Evolutionary conservation across 2,797 vertebrate genomes (phyloP).

Genomic region (Erpetoichthys calabaricus): DNA sequence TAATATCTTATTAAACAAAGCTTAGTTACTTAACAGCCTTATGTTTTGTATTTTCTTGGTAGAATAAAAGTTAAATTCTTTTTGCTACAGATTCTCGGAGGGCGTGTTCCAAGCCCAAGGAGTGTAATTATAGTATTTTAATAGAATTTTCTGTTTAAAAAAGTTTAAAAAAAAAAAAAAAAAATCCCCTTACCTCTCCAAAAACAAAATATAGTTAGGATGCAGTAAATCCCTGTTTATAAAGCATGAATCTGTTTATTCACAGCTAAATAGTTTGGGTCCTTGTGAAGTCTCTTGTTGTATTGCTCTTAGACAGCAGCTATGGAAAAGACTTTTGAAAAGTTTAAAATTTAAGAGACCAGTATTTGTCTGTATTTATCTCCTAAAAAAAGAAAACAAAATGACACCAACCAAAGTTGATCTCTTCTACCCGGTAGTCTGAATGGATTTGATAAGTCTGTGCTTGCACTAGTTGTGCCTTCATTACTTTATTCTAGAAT

Average conservation of each 20-base stretch:
- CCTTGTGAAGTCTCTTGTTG: conserved; percentile 79
- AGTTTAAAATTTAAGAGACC: conserved; percentile 39
- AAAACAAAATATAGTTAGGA: conserved; percentile 36
- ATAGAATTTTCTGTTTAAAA: conserved; percentile 64
- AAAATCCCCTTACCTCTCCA: too few species aligned
- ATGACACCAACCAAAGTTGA: conserved; percentile 49
- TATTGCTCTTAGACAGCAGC: conserved; percentile 79
- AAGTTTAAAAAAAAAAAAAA: conserved; percentile 32
- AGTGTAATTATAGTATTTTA: conserved; percentile 81
- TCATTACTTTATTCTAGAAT: conserved; percentile 55
- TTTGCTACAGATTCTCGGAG: conserved; percentile 72
- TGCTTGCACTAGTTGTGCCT: conserved; percentile 54
- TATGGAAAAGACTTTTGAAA: conserved; percentile 53
- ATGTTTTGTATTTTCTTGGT: conserved; percentile 98
- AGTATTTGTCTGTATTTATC: conserved; percentile 39
- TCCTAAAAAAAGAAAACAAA: conserved; percentile 37
- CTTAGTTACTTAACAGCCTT: conserved; percentile 94
- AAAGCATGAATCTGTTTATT: conserved; percentile 72
- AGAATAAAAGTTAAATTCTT: conserved; percentile 67
- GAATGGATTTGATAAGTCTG: conserved; percentile 34
- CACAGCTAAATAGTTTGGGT: conserved; percentile 82
- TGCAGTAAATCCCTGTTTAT: conserved; percentile 38
- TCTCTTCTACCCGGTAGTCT: conserved; percentile 44
- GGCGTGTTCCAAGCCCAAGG: conserved; percentile 59
- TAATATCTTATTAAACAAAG: conserved; percentile 78